Percentiles rank a stretch among this genome's conserved stretches.
Evolutionary conservation across 2,113 vertebrate genomes (phyloP).

Genomic region (Chitala chitala): DNA sequence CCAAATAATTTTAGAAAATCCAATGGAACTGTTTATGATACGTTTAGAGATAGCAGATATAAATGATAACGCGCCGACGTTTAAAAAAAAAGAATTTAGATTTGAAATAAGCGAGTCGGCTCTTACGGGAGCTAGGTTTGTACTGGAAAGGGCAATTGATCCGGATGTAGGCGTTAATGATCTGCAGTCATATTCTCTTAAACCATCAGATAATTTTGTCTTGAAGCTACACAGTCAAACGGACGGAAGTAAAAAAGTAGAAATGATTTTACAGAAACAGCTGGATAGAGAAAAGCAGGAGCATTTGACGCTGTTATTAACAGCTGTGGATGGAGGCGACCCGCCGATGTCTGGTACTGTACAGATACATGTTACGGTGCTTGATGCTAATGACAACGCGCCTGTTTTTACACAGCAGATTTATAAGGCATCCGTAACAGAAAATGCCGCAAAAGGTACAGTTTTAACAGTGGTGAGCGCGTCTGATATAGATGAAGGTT

Average conservation of each 20-base stretch:
- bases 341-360: constrained; percentile 41
- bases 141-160: constrained; percentile 24
- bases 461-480: constrained; percentile 55
- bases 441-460: constrained; percentile 48
- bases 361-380: constrained; percentile 37
- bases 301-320: constrained; percentile 34
- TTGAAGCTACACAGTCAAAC: constrained; percentile 42
- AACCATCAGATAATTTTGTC: constrained; percentile 48
- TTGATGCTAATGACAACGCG: constrained; percentile 49
- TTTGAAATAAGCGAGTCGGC: constrained; percentile 50
- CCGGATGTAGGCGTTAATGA: constrained; percentile 58
- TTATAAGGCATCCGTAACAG: constrained; percentile 50
- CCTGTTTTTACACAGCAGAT: constrained; percentile 48
- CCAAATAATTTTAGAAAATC: constrained; percentile 53
- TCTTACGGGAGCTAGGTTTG: constrained; percentile 39
- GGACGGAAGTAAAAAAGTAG: constrained; percentile 42
- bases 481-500: constrained; percentile 63
- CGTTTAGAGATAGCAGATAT: constrained; percentile 52
- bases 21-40: constrained; percentile 46
- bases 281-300: constrained; percentile 46
- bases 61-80: constrained; percentile 51
- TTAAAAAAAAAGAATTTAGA: constrained; percentile 34
- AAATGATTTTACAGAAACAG: constrained; percentile 47
- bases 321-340: constrained; percentile 41
- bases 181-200: constrained; percentile 60